Evolutionary conservation across 2,888 invertebrate genomes (phyloP).

Genomic region (Cremastinae sp.): DNA sequence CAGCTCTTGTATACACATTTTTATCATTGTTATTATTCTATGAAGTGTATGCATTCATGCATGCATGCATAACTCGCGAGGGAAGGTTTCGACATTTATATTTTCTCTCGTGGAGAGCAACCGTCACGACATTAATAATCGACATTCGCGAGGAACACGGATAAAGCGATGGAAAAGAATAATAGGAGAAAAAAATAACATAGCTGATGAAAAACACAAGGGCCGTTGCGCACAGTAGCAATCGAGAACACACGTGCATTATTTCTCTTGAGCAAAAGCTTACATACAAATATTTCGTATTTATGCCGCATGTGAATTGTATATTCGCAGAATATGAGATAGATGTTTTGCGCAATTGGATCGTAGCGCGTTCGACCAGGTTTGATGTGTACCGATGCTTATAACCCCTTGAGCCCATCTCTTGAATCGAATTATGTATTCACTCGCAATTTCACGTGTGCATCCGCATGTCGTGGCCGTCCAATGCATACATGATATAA

Average conservation of each 20-base stretch:
- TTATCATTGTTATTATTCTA: constrained; percentile 4
- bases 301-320: constrained; percentile 1
- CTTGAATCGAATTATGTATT: constrained; percentile 62
- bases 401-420: constrained; percentile 52
- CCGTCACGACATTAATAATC: constrained; percentile 61
- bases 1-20: constrained; percentile 7
- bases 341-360: constrained; percentile 58
- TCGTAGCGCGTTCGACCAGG: constrained; percentile 58
- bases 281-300: neutral
- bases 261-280: constrained; percentile 22
- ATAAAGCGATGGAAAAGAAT: constrained; percentile 25
- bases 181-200: neutral
- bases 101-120: constrained; percentile 47
- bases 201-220: too few species aligned
- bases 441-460: constrained; percentile 61
- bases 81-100: constrained; percentile 62
- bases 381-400: constrained; percentile 43
- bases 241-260: constrained; percentile 17
- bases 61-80: constrained; percentile 51
- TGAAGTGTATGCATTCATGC: constrained; percentile 33
- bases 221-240: constrained; percentile 42
- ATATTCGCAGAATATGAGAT: constrained; percentile 45
- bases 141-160: constrained; percentile 50
- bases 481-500: constrained; percentile 50
- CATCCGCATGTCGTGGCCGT: constrained; percentile 57